phyloP scores from a whole-genome alignment of 2,113 vertebrate species.

The Diadophis punctatus region DNA sequence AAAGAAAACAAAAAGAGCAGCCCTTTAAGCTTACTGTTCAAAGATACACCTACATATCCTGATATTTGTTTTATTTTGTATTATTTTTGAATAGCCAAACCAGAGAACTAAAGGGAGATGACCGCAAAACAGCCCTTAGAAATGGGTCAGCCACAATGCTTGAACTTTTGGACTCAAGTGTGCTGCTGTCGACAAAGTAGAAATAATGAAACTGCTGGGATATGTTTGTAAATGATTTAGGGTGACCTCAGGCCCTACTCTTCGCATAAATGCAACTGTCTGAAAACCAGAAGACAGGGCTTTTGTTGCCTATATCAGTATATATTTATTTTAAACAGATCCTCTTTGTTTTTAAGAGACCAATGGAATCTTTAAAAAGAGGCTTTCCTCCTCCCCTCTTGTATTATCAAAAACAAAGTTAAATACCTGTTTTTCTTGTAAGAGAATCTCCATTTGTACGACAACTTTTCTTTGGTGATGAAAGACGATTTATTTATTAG shows the following conservation, averaged over 20 bases:
- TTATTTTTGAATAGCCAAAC: constrained; percentile 45
- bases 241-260: constrained; percentile 86
- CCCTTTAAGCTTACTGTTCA: constrained; percentile 19
- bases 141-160: constrained; percentile 72
- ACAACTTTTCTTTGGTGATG: background rate
- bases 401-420: background rate
- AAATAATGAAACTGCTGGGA: constrained; percentile 92
- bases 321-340: constrained; percentile 34
- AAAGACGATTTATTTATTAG: background rate
- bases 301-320: constrained; percentile 33
- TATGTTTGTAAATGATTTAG: constrained; percentile 92
- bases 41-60: constrained; percentile 35
- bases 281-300: constrained; percentile 59
- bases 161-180: constrained; percentile 88
- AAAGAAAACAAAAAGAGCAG: constrained; percentile 1
- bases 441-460: constrained; percentile 13
- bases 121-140: constrained; percentile 60
- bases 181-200: constrained; percentile 79
- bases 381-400: background rate
- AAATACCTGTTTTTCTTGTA: constrained; percentile 45
- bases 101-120: constrained; percentile 45
- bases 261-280: constrained; percentile 74
- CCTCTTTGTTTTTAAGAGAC: constrained; percentile 36
- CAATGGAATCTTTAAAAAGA: constrained; percentile 13
- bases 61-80: constrained; percentile 40